Evolutionary conservation across 2,888 invertebrate genomes (phyloP), one percentile per base, ranked within the genome.

Genomic region (Mimumesa dahlbomi): DNA sequence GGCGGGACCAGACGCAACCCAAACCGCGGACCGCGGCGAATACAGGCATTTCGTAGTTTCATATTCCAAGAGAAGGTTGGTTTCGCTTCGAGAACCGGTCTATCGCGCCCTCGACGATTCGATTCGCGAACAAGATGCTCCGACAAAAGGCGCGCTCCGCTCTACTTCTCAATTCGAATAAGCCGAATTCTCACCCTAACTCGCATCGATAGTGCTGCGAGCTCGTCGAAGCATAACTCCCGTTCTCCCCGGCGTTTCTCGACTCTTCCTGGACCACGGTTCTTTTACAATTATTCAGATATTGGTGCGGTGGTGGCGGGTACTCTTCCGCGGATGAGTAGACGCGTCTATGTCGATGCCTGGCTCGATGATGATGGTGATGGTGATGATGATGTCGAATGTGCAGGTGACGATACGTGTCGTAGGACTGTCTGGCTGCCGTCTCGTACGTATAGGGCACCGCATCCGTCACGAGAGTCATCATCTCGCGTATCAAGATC

Each of bases 381-480:
- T 77, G 79, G 18, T 77, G 74, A 3, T 72, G 69, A 14, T 70
- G 75, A 5, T 74, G 75, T 0, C 67, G 67, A 16, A 73, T 63
- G 5, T 76, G 73, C 0, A 49, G 50, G 36, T 76, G 73, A 48
- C 79, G 77, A n/a, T 79, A 25, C 4, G 4, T 7, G 25, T 87
- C 89, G 82, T 88, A 89, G 2, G 87, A 82, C 57, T 85, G 69
- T 65, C 89, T 85, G 11, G 84, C 82, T 54, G 83, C 75, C 52
- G 84, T 63, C 80, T 89, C 84, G 82, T 88, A 84, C 49, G 84
- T 80, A 80, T 86, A 83, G 64, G 88, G 85, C 77, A 86, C 85
- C 57, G 85, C 82, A 78, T 85, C 89, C 77, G 88, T 89, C 86
- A 88, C 86, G 73, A 88, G 85, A 83, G 86, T 89, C 88, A 88